Evolutionary conservation across 2,797 vertebrate species (phyloP), one percentile per base, ranked within the genome.

Genomic region (Numenius phaeopus): DNA sequence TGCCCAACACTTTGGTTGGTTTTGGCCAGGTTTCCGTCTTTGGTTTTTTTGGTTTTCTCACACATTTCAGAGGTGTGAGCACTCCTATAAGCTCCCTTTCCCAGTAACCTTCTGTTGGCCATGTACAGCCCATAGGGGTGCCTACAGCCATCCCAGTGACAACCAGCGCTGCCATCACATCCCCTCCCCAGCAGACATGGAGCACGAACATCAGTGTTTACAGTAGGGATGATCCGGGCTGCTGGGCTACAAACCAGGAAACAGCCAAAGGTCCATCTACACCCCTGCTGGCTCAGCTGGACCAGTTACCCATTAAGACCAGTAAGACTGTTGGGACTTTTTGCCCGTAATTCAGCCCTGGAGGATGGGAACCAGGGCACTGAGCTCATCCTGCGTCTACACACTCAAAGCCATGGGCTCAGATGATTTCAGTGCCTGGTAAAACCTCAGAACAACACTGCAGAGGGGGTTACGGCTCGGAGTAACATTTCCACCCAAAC

Each of bases 61-160:
- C 40, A 54, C 21, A 5, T 54, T 58, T 42, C 1, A 4, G 44
- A 58, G 34, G 23, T 23, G 47, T 47, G 30, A 4, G 2, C 37
- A 19, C 55, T 57, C 55, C 22, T 29, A 18, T 11, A 46, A 39
- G 7, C 12, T 11, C 54, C 34, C 40, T n/a, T 32, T 58, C 30
- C 58, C 65, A 34, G 24, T 3, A 40, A 14, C 49, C 70, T 78
- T 27, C 65, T 39, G 14, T 44, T 8, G 11, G n/a, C 30, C 59
- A 50, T 0, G 10, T 10, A n/a, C 18, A 69, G 61, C 32, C n/a
- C 10, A 0, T 0, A 34, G 34, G 8, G 13, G 23, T 44, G 32
- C 42, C 50, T 7, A 46, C 8, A 64, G 7, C 16, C 54, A 39
- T 7, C 64, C 40, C 21, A 27, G 18, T 44, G 52, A 50, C 47